Evolutionary conservation across 2,888 invertebrate species (phyloP).

Genomic region (Eupithecia inturbata): DNA sequence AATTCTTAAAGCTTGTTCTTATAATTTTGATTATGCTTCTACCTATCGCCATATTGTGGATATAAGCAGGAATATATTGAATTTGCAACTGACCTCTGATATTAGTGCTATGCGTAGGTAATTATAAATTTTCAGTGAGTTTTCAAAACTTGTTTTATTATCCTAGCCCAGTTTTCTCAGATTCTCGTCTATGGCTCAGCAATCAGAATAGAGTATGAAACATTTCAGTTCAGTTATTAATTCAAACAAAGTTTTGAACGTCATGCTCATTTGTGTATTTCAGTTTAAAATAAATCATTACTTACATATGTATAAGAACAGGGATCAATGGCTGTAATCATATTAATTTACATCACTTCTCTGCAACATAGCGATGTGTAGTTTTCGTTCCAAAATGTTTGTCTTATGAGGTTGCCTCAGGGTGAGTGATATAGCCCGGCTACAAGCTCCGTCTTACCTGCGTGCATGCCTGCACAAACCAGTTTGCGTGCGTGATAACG

Average conservation of each 20-base stretch:
- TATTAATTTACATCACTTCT: background rate
- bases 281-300: too few species aligned
- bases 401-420: background rate
- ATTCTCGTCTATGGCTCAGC: background rate
- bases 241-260: constrained; percentile 1
- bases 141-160: constrained; percentile 39
- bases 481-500: too few species aligned
- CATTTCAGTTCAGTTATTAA: background rate
- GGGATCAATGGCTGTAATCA: background rate
- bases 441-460: too few species aligned
- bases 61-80: background rate
- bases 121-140: constrained; percentile 45
- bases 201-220: background rate
- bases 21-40: background rate
- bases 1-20: background rate
- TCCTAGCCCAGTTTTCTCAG: background rate
- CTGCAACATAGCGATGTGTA: background rate
- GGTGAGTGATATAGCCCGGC: too few species aligned
- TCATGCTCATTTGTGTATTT: background rate
- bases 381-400: background rate
- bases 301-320: too few species aligned
- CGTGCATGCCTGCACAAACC: too few species aligned
- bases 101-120: constrained; percentile 63
- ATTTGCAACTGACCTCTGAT: constrained; percentile 69
- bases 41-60: background rate